phyloP scores from a whole-genome alignment of 1,140 invertebrate species.

The Microplitis mediator region DNA sequence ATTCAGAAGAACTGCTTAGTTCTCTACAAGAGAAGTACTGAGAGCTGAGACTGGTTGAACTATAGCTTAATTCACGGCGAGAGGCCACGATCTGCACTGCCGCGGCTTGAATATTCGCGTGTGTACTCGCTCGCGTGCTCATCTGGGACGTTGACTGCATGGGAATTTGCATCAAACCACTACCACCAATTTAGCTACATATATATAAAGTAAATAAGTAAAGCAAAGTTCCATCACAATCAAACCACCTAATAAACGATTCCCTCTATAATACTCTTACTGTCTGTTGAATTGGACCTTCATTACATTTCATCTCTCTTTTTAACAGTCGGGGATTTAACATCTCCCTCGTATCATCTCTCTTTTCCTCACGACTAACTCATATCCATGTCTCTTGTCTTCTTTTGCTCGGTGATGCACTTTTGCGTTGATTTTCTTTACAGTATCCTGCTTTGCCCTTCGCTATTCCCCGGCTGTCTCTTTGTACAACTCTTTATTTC shows the following conservation, averaged over 20 bases:
- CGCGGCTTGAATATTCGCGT: not conserved
- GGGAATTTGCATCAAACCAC: slow-evolving; percentile 26
- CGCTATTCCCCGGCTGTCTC: not conserved
- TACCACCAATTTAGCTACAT: no score
- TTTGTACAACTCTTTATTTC: not conserved
- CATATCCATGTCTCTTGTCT: not conserved
- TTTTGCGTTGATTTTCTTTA: not conserved
- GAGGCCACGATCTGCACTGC: slow-evolving; percentile 6
- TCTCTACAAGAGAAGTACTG: not conserved
- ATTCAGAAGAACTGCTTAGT: not conserved
- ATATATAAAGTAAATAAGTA: not conserved
- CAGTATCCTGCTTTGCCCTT: not conserved
- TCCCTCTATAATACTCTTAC: slow-evolving; percentile 9
- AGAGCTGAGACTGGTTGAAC: not conserved
- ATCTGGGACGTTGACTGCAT: slow-evolving; percentile 33
- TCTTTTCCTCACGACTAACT: not conserved
- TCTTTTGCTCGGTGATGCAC: not conserved
- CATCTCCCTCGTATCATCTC: not conserved
- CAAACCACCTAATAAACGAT: slow-evolving; percentile 28
- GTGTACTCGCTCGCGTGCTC: slow-evolving; percentile 31
- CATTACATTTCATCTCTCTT: not conserved
- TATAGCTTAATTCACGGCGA: slow-evolving; percentile 17
- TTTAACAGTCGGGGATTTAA: not conserved
- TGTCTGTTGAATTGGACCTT: not conserved
- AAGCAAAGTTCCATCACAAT: slow-evolving; percentile 3